A percentile compares a stretch with the other conserved stretches of the same genome.
These are phyloP conservation scores for Neuroscelio doddi DNA, from an alignment of 2,888 invertebrate genomes.

Conservation along the genomic window DNA sequence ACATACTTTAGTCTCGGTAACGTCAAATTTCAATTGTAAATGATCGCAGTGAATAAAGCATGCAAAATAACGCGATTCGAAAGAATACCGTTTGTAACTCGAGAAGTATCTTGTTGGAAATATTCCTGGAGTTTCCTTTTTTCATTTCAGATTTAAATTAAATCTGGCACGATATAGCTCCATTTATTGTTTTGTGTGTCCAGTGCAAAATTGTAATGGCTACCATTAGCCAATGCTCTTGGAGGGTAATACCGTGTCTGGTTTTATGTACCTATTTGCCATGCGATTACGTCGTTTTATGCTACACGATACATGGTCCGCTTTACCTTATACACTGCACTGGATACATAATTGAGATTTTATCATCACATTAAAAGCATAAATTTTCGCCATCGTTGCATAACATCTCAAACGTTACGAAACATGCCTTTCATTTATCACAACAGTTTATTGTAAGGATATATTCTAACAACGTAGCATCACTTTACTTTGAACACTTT, in stretches of 20 bases:
- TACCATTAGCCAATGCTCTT: conserved; percentile 56
- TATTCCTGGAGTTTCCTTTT: conserved; percentile 38
- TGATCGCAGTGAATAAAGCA: conserved; percentile 23
- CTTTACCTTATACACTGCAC: conserved; percentile 15
- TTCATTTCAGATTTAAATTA: conserved; percentile 47
- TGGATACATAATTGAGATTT: conserved; percentile 58
- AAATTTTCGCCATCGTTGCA: conserved; percentile 29
- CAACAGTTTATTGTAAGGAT: too few relatives aligned
- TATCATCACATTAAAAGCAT: conserved; percentile 46
- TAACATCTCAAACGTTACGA: conserved; percentile 2
- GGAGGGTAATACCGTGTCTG: conserved; percentile 51
- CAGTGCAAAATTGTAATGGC: conserved; percentile 50
- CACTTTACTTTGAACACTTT: too few relatives aligned
- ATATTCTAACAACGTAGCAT: neutral
- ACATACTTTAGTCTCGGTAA: conserved; percentile 2
- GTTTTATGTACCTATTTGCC: conserved; percentile 59
- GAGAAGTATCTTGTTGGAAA: conserved; percentile 29
- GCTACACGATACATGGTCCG: conserved; percentile 38
- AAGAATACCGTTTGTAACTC: conserved; percentile 5
- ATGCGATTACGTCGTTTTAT: conserved; percentile 58
- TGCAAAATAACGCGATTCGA: neutral
- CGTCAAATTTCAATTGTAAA: conserved; percentile 38
- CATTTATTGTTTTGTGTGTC: conserved; percentile 46
- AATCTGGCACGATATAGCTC: conserved; percentile 44
- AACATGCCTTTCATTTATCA: too few relatives aligned